phyloP scores from a whole-genome alignment of 2,113 vertebrate species.

The Halichoeres trimaculatus region DNA sequence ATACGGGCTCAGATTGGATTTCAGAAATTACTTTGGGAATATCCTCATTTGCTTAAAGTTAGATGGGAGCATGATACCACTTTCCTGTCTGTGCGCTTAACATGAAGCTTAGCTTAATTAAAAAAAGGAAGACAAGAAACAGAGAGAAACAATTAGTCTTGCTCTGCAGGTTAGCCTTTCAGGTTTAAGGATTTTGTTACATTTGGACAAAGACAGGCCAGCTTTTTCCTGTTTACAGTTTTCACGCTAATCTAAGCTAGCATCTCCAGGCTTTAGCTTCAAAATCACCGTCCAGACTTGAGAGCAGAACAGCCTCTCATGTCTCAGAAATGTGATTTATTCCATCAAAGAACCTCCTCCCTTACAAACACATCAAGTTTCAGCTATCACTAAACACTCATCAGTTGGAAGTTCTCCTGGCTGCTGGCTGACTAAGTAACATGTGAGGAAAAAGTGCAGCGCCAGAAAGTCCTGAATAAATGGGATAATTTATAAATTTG shows the following conservation, averaged over 20 bases:
- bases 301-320: background rate
- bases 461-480: conserved; percentile 62
- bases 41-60: background rate
- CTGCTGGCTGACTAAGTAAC: conserved; percentile 48
- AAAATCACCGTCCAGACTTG: background rate
- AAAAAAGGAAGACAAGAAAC: background rate
- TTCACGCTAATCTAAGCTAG: conserved; percentile 16
- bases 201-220: background rate
- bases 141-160: background rate
- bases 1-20: conserved; percentile 2
- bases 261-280: background rate
- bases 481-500: conserved; percentile 68
- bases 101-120: background rate
- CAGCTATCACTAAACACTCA: conserved; percentile 32
- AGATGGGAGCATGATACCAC: too few species aligned
- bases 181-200: background rate
- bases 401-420: conserved; percentile 33
- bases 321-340: background rate
- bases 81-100: too few species aligned
- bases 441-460: conserved; percentile 53
- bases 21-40: background rate
- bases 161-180: background rate
- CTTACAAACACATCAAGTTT: conserved; percentile 21
- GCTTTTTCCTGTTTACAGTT: background rate
- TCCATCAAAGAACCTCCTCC: conserved; percentile 2